Conservation (phyloP, 2,888 invertebrate genomes). For the Serrognathus titanus region DNA sequence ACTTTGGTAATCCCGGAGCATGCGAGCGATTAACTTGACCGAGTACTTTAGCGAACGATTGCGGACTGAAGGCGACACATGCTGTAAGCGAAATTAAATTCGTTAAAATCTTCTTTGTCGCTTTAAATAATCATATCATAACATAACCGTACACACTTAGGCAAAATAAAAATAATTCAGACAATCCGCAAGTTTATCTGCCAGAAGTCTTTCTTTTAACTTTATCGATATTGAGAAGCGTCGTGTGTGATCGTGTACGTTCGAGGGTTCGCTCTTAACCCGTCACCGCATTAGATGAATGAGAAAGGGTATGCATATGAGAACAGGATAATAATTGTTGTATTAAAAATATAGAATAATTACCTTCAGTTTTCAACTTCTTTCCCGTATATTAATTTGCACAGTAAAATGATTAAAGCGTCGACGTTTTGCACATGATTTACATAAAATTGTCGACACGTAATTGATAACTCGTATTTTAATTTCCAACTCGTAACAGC, state of each 20-base stretch:
- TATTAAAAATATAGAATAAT: too few species aligned
- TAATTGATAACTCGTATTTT: too few species aligned
- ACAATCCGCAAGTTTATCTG: slow-evolving; percentile 3
- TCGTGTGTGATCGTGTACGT: slow-evolving; percentile 11
- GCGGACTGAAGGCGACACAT: slow-evolving; percentile 32
- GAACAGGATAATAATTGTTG: too few species aligned
- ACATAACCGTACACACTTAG: neutral
- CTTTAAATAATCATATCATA: neutral
- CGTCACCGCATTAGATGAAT: neutral
- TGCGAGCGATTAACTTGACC: slow-evolving; percentile 12
- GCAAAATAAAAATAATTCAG: neutral
- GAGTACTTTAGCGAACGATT: slow-evolving; percentile 18
- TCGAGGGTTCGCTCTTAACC: slow-evolving; percentile 18
- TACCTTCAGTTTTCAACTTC: too few species aligned
- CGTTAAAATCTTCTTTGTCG: slow-evolving; percentile 17
- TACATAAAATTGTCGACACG: too few species aligned
- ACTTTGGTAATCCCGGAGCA: slow-evolving; percentile 17
- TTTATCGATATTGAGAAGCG: slow-evolving; percentile 14
- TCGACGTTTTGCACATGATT: too few species aligned
- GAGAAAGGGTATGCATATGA: too few species aligned
- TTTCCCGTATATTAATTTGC: too few species aligned
- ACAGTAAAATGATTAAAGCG: too few species aligned
- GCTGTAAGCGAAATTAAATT: slow-evolving; percentile 31
- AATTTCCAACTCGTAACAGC: too few species aligned
- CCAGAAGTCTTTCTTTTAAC: slow-evolving; percentile 7